phyloP scores from a whole-genome alignment of 2,797 vertebrate species.

The Mormyrus hasselquistii region DNA sequence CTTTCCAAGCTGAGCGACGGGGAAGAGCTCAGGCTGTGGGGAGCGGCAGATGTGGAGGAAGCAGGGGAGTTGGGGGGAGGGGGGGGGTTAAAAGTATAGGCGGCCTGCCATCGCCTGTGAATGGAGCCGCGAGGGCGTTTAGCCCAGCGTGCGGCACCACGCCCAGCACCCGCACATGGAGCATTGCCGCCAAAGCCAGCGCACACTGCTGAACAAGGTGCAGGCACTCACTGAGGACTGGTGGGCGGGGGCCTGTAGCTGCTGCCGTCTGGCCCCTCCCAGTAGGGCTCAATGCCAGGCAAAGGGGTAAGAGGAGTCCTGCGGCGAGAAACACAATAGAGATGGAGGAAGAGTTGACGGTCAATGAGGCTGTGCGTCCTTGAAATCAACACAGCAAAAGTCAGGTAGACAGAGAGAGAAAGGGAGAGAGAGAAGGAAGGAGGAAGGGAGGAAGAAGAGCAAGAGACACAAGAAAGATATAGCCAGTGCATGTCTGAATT shows the following conservation, averaged over 20 bases:
- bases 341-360: slow-evolving; percentile 65
- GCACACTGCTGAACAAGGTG: slow-evolving; percentile 40
- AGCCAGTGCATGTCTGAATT: slow-evolving; percentile 22
- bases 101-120: slow-evolving; percentile 14
- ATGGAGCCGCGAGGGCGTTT: slow-evolving; percentile 15
- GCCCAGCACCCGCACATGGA: slow-evolving; percentile 36
- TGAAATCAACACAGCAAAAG: slow-evolving; percentile 15
- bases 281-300: slow-evolving; percentile 80
- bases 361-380: slow-evolving; percentile 49
- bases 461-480: slow-evolving; percentile 28
- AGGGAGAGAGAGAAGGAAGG: slow-evolving; percentile 18
- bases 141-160: slow-evolving; percentile 23
- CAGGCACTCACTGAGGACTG: slow-evolving; percentile 75
- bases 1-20: background rate
- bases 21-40: background rate
- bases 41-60: background rate
- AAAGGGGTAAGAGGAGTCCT: slow-evolving; percentile 80
- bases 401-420: slow-evolving; percentile 7
- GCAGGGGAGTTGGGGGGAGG: background rate
- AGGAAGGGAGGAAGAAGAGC: slow-evolving; percentile 22
- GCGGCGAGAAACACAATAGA: slow-evolving; percentile 72
- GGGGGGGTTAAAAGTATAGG: background rate
- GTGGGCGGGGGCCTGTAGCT: slow-evolving; percentile 75
- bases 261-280: slow-evolving; percentile 78
- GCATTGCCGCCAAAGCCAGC: slow-evolving; percentile 39